These are phyloP conservation scores for Pleuronectes platessa DNA, from an alignment of 2,113 vertebrate species.

Conservation along the genomic window DNA sequence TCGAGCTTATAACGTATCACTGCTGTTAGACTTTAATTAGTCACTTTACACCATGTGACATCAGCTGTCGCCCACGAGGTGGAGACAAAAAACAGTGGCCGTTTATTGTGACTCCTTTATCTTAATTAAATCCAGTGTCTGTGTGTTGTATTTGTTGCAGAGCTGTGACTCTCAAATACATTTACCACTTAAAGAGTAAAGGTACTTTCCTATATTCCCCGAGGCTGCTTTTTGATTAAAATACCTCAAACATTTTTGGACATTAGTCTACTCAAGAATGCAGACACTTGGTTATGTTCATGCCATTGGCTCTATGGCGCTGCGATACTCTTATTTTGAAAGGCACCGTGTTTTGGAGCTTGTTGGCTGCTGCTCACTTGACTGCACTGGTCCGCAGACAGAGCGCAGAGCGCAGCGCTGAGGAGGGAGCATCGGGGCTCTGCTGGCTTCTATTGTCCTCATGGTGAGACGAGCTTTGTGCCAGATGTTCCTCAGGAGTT, in stretches of 20 bases:
- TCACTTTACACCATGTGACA: too few relatives aligned
- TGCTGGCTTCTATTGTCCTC: background rate
- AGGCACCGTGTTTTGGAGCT: background rate
- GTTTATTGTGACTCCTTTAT: background rate
- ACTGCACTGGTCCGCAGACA: constrained; percentile 1
- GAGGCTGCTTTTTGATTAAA: background rate
- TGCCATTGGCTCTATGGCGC: background rate
- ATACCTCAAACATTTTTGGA: background rate
- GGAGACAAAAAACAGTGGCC: constrained; percentile 5
- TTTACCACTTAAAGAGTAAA: background rate
- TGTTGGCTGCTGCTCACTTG: constrained; percentile 9
- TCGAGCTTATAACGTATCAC: too few relatives aligned
- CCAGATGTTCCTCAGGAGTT: background rate
- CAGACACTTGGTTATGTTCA: too few relatives aligned
- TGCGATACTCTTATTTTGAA: constrained; percentile 44
- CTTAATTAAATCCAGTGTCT: background rate
- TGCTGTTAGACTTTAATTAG: too few relatives aligned
- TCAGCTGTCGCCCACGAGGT: background rate
- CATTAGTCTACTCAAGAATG: background rate
- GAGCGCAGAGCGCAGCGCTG: background rate
- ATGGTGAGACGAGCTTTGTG: background rate
- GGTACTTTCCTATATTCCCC: background rate
- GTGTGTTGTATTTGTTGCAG: too few relatives aligned
- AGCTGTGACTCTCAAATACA: too few relatives aligned
- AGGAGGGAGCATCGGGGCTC: background rate